phyloP scores from a whole-genome alignment of 37 sponge, comb jelly and placozoan genomes.

The Hormiphora californensis region DNA sequence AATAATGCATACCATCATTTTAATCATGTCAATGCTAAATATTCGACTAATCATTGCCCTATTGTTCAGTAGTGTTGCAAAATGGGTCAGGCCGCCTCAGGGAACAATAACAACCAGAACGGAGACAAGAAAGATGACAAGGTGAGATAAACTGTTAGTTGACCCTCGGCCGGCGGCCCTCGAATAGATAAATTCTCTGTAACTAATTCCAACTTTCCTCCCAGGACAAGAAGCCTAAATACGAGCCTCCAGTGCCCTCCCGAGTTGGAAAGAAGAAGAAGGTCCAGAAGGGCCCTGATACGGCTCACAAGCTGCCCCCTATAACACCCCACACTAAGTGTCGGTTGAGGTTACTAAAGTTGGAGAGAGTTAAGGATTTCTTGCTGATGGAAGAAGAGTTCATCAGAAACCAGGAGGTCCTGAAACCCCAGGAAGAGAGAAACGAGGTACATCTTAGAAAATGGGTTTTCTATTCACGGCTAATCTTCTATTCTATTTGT shows the following conservation, averaged over 20 bases:
- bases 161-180: neutral
- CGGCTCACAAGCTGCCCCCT: constrained; percentile 90
- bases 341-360: constrained; percentile 75
- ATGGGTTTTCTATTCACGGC: neutral
- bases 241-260: constrained; percentile 92
- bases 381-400: constrained; percentile 95
- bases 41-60: too few species aligned
- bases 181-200: neutral
- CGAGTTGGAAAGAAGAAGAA: constrained; percentile 90
- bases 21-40: too few species aligned
- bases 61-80: neutral
- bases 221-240: constrained; percentile 87
- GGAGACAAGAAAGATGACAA: constrained; percentile 51
- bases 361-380: constrained; percentile 93
- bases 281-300: constrained; percentile 80
- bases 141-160: neutral
- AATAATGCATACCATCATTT: neutral
- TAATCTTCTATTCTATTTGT: neutral
- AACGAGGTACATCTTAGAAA: constrained; percentile 70
- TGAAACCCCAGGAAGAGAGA: constrained; percentile 92
- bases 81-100: constrained; percentile 26
- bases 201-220: neutral
- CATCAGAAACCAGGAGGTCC: constrained; percentile 84
- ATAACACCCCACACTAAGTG: constrained; percentile 93
- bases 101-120: neutral